A percentile compares a stretch with the other conserved stretches of the same genome.
phyloP scores from a whole-genome alignment of 2,113 vertebrate genomes.

The Anguilla rostrata region DNA sequence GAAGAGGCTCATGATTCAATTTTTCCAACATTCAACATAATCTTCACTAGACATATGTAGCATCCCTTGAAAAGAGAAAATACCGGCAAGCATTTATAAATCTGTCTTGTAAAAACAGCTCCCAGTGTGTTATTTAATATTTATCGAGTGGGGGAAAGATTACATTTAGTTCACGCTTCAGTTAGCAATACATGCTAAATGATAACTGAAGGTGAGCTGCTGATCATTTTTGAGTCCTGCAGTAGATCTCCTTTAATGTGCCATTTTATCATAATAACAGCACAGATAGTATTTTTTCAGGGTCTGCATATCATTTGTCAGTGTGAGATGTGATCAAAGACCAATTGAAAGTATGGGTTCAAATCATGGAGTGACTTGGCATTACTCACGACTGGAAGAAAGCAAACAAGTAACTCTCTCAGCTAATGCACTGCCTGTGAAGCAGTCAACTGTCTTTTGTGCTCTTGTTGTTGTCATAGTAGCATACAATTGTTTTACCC shows the following conservation, averaged over 20 bases:
- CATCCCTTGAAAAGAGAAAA: background rate
- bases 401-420: background rate
- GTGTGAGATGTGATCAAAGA: constrained; percentile 2
- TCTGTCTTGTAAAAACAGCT: background rate
- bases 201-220: background rate
- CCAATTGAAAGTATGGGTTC: background rate
- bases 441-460: background rate
- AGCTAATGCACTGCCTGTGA: background rate
- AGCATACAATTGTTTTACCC: background rate
- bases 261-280: background rate
- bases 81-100: background rate
- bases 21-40: background rate
- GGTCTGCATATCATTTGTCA: background rate
- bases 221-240: background rate
- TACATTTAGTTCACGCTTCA: background rate
- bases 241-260: background rate
- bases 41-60: background rate
- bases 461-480: background rate
- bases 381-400: background rate
- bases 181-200: background rate
- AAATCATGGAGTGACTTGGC: background rate
- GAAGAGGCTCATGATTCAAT: background rate
- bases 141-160: background rate
- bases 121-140: background rate
- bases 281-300: background rate